Percentiles rank a stretch among this genome's conserved stretches.
phyloP scores from a whole-genome alignment of 2,113 vertebrate genomes.

The Panthera uncia region DNA sequence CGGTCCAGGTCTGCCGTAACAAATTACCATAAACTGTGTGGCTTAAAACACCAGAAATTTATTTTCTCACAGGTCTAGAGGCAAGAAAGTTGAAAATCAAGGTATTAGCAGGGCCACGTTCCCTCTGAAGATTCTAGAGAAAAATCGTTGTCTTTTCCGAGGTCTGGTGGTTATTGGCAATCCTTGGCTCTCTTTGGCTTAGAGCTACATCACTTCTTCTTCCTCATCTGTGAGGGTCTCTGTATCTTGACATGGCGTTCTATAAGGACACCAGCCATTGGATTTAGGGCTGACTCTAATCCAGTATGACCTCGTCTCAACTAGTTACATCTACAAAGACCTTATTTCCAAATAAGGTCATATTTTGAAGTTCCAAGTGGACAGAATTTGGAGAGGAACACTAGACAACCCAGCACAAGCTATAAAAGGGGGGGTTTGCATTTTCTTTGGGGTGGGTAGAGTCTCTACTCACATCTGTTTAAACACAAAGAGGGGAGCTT shows the following conservation, averaged over 20 bases:
- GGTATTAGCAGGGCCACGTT: background rate
- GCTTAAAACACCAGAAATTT: background rate
- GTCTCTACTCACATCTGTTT: background rate
- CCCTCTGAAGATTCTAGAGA: background rate
- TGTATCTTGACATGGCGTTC: background rate
- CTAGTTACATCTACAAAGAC: background rate
- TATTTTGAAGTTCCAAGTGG: background rate
- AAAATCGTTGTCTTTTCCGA: background rate
- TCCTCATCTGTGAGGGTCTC: background rate
- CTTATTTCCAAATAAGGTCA: background rate
- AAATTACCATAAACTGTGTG: background rate
- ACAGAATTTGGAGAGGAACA: background rate
- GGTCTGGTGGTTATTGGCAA: background rate
- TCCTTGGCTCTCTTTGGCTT: background rate
- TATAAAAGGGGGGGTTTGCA: background rate
- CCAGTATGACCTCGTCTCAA: background rate
- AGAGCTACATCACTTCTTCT: background rate
- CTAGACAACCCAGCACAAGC: background rate
- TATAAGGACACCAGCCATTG: background rate
- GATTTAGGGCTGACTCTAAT: background rate
- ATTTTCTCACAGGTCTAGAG: background rate
- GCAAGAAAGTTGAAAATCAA: background rate
- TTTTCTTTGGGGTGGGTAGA: background rate
- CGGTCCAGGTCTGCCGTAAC: background rate
- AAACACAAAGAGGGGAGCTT: background rate